phyloP scores from a whole-genome alignment of 92 coral and sea anemone species.

The Phenganax stokvisi region DNA sequence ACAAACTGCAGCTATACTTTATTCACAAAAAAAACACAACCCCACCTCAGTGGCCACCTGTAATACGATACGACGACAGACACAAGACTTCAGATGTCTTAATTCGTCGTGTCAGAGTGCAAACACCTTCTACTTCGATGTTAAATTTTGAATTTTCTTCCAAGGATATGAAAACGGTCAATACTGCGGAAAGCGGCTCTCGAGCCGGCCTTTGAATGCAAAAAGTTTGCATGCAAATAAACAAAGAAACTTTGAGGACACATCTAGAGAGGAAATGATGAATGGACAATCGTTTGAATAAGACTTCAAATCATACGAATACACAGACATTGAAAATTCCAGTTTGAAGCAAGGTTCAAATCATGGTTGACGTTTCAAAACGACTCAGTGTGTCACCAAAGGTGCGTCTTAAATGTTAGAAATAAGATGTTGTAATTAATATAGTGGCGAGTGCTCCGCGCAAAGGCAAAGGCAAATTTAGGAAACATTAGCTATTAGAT shows the following conservation, averaged over 20 bases:
- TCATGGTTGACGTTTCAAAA: too few species aligned
- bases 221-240: background rate
- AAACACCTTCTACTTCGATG: background rate
- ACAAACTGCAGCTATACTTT: constrained; percentile 8
- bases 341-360: too few species aligned
- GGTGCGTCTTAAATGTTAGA: too few species aligned
- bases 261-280: background rate
- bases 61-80: constrained; percentile 19
- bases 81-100: background rate
- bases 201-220: background rate
- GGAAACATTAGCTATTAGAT: too few species aligned
- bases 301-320: background rate
- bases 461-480: too few species aligned
- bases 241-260: background rate
- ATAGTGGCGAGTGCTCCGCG: too few species aligned
- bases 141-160: background rate
- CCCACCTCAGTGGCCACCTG: constrained; percentile 7
- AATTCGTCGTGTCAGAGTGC: constrained; percentile 8
- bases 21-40: constrained; percentile 1
- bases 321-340: too few species aligned
- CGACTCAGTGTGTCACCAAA: too few species aligned
- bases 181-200: background rate
- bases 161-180: background rate
- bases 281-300: background rate
- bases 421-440: too few species aligned